phyloP scores from a whole-genome alignment of 2,113 vertebrate species.

The Ceuthmochares aereus region DNA sequence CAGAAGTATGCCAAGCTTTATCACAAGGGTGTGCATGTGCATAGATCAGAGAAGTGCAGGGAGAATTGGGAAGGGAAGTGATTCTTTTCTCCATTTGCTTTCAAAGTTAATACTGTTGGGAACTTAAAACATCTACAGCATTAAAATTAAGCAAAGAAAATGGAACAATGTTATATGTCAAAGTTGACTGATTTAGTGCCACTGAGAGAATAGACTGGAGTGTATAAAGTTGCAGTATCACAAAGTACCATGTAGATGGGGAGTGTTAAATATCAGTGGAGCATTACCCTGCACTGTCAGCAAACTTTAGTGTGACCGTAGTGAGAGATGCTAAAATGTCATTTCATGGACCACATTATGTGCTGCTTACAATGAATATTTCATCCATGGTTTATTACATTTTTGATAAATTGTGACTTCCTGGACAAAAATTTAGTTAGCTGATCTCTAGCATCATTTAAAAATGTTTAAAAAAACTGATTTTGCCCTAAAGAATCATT shows the following conservation, averaged over 20 bases:
- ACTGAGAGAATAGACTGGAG: not conserved
- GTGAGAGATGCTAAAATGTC: slow-evolving; percentile 68
- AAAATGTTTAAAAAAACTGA: slow-evolving; percentile 67
- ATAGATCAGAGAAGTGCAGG: not conserved
- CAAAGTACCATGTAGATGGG: slow-evolving; percentile 21
- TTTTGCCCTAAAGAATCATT: slow-evolving; percentile 75
- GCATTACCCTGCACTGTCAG: slow-evolving; percentile 73
- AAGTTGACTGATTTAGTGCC: slow-evolving; percentile 53
- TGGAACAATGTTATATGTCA: not conserved
- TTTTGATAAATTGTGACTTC: slow-evolving; percentile 77
- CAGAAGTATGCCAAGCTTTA: not conserved
- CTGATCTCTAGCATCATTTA: slow-evolving; percentile 60
- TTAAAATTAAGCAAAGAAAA: slow-evolving; percentile 18
- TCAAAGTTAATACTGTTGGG: not conserved
- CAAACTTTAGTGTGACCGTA: slow-evolving; percentile 55
- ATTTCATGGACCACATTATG: slow-evolving; percentile 75
- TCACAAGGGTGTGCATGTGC: rapidly evolving
- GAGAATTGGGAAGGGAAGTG: not conserved
- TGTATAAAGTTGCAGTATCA: slow-evolving; percentile 38
- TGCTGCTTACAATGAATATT: slow-evolving; percentile 72
- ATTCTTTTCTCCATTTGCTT: not conserved
- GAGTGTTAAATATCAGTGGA: slow-evolving; percentile 74
- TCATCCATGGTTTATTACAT: slow-evolving; percentile 69
- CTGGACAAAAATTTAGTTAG: slow-evolving; percentile 72
- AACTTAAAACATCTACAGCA: not conserved